A percentile compares a stretch with the other conserved stretches of the same genome.
These are phyloP conservation scores for Caenorhabditis remanei DNA, from an alignment of 1,140 invertebrate species.

Conservation along the genomic window DNA sequence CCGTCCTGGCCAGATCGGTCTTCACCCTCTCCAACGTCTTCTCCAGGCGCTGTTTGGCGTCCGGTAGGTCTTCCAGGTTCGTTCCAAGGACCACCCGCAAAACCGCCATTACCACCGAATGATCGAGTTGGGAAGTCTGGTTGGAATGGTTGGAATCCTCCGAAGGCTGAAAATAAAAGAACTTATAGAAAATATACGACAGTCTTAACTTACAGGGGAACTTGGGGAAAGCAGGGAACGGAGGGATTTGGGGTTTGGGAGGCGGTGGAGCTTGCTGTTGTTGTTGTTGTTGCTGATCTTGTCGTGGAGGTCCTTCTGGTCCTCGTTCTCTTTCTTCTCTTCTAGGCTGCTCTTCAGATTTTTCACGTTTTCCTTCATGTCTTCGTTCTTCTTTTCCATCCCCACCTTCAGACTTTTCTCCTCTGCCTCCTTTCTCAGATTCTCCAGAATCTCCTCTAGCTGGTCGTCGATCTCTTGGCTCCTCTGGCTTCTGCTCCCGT, in stretches of 20 bases:
- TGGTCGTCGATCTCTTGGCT: conserved; percentile 38
- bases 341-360: conserved; percentile 18
- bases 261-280: conserved; percentile 37
- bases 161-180: conserved; percentile 24
- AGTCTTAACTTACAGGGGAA: background rate
- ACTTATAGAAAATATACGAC: background rate
- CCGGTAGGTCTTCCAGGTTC: conserved; percentile 43
- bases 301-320: background rate
- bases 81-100: conserved; percentile 52
- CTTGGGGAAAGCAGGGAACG: conserved; percentile 52
- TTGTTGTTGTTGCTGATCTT: background rate
- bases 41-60: conserved; percentile 34
- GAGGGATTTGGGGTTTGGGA: conserved; percentile 51
- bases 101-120: conserved; percentile 53
- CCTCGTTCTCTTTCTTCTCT: background rate
- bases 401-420: conserved; percentile 14
- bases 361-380: background rate
- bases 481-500: background rate
- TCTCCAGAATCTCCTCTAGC: conserved; percentile 46
- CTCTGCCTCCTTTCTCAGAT: conserved; percentile 42
- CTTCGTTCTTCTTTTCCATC: background rate
- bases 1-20: conserved; percentile 43
- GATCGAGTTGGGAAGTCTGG: conserved; percentile 48
- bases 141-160: conserved; percentile 44
- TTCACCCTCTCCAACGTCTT: conserved; percentile 46